These are phyloP conservation scores for Oryzias curvinotus DNA, from an alignment of 2,113 vertebrate genomes.

Conservation along the genomic window DNA sequence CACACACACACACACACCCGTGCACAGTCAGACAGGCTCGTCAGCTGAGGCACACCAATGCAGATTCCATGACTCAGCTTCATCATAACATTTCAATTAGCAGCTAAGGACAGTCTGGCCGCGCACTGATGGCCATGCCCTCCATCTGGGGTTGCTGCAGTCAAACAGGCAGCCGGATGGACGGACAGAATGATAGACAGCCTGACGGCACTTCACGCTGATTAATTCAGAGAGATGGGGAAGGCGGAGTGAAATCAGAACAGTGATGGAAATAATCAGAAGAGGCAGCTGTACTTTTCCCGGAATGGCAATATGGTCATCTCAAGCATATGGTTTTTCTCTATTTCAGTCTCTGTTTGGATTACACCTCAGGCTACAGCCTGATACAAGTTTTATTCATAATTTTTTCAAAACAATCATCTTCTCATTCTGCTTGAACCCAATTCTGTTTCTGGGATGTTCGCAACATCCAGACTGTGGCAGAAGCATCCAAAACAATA, in stretches of 20 bases:
- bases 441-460: slow-evolving; percentile 32
- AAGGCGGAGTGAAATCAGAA: slow-evolving; percentile 42
- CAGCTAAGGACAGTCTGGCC: slow-evolving; percentile 61
- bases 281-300: slow-evolving; percentile 47
- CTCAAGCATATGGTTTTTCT: slow-evolving; percentile 50
- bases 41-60: slow-evolving; percentile 33
- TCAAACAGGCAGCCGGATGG: slow-evolving; percentile 47
- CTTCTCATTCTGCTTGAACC: slow-evolving; percentile 42
- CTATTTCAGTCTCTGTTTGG: slow-evolving; percentile 39
- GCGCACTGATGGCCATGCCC: slow-evolving; percentile 56
- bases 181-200: slow-evolving; percentile 52
- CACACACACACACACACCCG: not conserved
- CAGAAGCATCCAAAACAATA: slow-evolving; percentile 38
- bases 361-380: slow-evolving; percentile 36
- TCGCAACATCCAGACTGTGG: slow-evolving; percentile 21
- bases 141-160: slow-evolving; percentile 64
- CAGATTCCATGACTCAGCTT: slow-evolving; percentile 40
- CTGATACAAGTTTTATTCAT: slow-evolving; percentile 41
- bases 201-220: slow-evolving; percentile 49
- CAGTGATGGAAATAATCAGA: slow-evolving; percentile 52
- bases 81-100: slow-evolving; percentile 66
- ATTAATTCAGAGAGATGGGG: slow-evolving; percentile 56
- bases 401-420: slow-evolving; percentile 24
- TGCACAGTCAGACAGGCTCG: too few relatives aligned
- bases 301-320: slow-evolving; percentile 50